These are phyloP conservation scores for Bagarius yarrelli DNA, from an alignment of 2,113 vertebrate species.

Conservation along the genomic window DNA sequence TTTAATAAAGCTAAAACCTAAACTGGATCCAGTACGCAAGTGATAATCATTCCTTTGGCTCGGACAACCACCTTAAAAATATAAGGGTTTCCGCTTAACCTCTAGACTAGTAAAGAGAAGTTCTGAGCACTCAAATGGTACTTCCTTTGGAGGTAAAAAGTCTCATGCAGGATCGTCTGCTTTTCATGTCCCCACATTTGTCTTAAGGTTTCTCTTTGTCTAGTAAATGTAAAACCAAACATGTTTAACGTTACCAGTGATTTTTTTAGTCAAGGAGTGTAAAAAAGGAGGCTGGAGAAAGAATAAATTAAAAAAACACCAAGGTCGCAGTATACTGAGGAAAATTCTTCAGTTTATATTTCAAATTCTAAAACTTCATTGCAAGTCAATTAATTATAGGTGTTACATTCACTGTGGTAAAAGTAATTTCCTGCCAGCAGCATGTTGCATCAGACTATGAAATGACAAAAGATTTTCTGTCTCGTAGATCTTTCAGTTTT, in stretches of 20 bases:
- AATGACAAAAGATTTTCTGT: constrained; percentile 36
- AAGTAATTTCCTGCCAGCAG: constrained; percentile 18
- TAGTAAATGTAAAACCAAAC: neutral
- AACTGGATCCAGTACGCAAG: constrained; percentile 22
- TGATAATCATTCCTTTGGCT: neutral
- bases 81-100: neutral
- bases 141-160: neutral
- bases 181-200: neutral
- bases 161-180: too few relatives aligned
- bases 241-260: constrained; percentile 2
- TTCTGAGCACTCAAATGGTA: neutral
- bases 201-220: neutral
- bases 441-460: constrained; percentile 31
- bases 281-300: neutral
- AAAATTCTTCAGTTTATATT: constrained; percentile 1
- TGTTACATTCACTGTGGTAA: constrained; percentile 7
- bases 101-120: neutral
- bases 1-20: neutral
- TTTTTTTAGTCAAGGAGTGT: neutral
- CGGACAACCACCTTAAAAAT: neutral
- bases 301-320: neutral
- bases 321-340: neutral
- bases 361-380: neutral
- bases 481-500: constrained; percentile 6
- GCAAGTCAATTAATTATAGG: constrained; percentile 24